Evolutionary conservation across 2,888 invertebrate species (phyloP).

Genomic region (Andrena minutula): DNA sequence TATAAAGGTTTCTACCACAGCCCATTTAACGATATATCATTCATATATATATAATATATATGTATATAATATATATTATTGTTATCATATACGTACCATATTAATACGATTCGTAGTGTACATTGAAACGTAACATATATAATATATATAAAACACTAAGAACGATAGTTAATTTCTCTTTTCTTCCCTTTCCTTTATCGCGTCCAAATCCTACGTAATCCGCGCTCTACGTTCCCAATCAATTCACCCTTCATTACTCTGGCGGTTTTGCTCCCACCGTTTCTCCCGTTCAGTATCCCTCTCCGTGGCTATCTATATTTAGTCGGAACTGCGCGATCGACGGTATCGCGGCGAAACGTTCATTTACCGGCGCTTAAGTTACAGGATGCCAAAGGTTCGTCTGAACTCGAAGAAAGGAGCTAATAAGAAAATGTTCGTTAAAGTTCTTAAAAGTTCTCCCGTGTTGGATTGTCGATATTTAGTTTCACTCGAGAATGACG

Average conservation of each 20-base stretch:
- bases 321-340: conserved; percentile 31
- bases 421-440: conserved; percentile 40
- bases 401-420: conserved; percentile 26
- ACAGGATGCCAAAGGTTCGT: conserved; percentile 31
- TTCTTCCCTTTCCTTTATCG: neutral
- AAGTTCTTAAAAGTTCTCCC: conserved; percentile 46
- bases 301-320: conserved; percentile 9
- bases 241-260: neutral
- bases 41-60: conserved; percentile 65
- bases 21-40: conserved; percentile 83
- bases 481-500: conserved; percentile 55
- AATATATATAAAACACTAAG: conserved; percentile 68
- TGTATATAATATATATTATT: conserved; percentile 69
- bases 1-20: conserved; percentile 83
- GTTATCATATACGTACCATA: conserved; percentile 69
- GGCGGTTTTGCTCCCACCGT: neutral
- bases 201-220: conserved; percentile 28
- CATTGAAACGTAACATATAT: conserved; percentile 69
- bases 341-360: conserved; percentile 27
- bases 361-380: conserved; percentile 37
- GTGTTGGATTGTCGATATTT: conserved; percentile 50
- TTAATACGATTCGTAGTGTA: conserved; percentile 67
- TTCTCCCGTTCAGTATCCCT: neutral
- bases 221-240: neutral
- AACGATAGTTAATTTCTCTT: conserved; percentile 55